phyloP scores from a whole-genome alignment of 2,888 invertebrate genomes.

The Macaria notata region DNA sequence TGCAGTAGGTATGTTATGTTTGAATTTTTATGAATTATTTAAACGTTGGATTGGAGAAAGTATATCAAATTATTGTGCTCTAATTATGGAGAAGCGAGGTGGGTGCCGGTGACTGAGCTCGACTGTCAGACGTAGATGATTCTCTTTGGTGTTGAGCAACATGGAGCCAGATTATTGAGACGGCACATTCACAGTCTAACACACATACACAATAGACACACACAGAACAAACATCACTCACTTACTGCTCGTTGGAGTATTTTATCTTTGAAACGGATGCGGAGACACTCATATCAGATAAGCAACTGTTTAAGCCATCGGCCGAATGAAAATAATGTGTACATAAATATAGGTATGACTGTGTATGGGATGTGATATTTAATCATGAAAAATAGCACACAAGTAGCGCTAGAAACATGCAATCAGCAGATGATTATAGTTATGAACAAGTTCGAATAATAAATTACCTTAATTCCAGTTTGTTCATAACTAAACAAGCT shows the following conservation, averaged over 20 bases:
- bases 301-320: not conserved
- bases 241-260: conserved; percentile 1
- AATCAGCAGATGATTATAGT: no score
- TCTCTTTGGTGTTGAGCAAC: not conserved
- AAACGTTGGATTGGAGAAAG: conserved; percentile 63
- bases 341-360: no score
- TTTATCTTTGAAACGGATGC: conserved; percentile 18
- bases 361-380: no score
- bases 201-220: conserved; percentile 25
- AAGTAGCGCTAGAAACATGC: no score
- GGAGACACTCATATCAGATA: conserved; percentile 25
- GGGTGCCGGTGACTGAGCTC: conserved; percentile 55
- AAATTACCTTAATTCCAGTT: no score
- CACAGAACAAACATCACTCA: conserved; percentile 11
- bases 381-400: no score
- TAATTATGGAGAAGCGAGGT: conserved; percentile 63
- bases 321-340: no score
- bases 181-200: conserved; percentile 29
- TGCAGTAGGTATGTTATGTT: conserved; percentile 47
- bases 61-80: conserved; percentile 73
- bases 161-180: conserved; percentile 16
- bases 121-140: conserved; percentile 3
- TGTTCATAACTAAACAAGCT: no score
- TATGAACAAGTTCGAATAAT: no score
- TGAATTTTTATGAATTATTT: conserved; percentile 63